These are phyloP conservation scores for Dryobotodes eremita DNA, from an alignment of 2,888 invertebrate species.

Conservation along the genomic window DNA sequence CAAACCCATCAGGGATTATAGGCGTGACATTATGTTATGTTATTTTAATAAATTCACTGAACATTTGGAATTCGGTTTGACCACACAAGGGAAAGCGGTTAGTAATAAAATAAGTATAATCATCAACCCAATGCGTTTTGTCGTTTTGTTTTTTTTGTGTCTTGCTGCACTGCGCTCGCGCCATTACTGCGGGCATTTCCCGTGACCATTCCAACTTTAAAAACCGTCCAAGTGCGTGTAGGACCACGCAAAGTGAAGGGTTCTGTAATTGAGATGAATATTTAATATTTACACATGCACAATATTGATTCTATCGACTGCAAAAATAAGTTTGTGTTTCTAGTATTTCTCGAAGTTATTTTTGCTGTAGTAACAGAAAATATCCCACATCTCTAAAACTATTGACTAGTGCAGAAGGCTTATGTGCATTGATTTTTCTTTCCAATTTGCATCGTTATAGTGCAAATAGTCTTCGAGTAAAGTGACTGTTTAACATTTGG, in stretches of 20 bases:
- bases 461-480: not conserved
- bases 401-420: not conserved
- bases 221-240: conserved; percentile 21
- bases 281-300: not conserved
- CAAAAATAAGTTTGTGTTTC: not conserved
- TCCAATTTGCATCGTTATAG: not conserved
- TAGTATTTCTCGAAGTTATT: not conserved
- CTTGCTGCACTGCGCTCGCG: conserved; percentile 24
- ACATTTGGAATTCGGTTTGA: conserved; percentile 30
- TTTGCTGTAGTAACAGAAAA: not conserved
- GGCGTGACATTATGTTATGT: not conserved
- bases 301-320: not conserved
- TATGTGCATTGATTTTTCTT: too few species aligned
- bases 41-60: conserved; percentile 26
- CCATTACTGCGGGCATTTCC: conserved; percentile 76
- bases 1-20: not conserved
- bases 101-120: conserved; percentile 31
- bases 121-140: conserved; percentile 20
- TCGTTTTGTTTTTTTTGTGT: conserved; percentile 44
- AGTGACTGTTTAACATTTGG: not conserved
- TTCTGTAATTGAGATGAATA: not conserved
- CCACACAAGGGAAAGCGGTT: conserved; percentile 31
- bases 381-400: not conserved
- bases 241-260: not conserved
- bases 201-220: conserved; percentile 73